Evolutionary conservation across 2,888 invertebrate species (phyloP), one percentile per base, ranked within the genome.

Genomic region (Physocephala rufipes): DNA sequence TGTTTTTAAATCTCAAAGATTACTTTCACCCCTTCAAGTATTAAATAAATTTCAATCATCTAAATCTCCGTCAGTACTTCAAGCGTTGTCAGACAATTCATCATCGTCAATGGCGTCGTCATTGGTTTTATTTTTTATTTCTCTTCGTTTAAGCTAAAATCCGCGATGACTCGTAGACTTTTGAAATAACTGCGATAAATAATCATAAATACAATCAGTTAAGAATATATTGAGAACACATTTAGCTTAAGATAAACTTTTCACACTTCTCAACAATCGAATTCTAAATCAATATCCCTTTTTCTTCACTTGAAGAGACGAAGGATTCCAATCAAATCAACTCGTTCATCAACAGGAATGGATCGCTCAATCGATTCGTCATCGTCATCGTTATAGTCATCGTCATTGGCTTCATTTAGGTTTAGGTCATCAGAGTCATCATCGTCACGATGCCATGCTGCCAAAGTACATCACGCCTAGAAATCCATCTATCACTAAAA

Each of bases 381-480:
- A 24, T 58, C 26, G 58, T 58, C 58, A 28, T 58, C 36, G 36
- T 36, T 36, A 36, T 24, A 15, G 58, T 9, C 24, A 53, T 58
- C 21, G 58, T 28, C 26, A 24, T 58, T 28, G 13, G 58, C 28
- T 26, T 58, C 24, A 12, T 26, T 58, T 24, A 58, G 26, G 49
- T 49, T 19, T 49, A 15, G 49, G 49, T 49, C 49, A 19, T 3
- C 19, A 4, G 49, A 28, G 58, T 58, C 58, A 58, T 58, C 58
- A 58, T 15, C 21, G 63, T 63, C 47, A 63, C 47, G 24, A 47
- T 63, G 63, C 24, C 45, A 47, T 63, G 63, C 24, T 63, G 63
- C 45, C 26, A 43, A 26, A 43, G 63, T 63, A 63, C 47, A 47
- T 45, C 45, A 63, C 63, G 66, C 55, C 66, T 66, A 66, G 21